These are phyloP conservation scores for Diceros bicornis DNA, from an alignment of 2,797 vertebrate species.

Conservation along the genomic window DNA sequence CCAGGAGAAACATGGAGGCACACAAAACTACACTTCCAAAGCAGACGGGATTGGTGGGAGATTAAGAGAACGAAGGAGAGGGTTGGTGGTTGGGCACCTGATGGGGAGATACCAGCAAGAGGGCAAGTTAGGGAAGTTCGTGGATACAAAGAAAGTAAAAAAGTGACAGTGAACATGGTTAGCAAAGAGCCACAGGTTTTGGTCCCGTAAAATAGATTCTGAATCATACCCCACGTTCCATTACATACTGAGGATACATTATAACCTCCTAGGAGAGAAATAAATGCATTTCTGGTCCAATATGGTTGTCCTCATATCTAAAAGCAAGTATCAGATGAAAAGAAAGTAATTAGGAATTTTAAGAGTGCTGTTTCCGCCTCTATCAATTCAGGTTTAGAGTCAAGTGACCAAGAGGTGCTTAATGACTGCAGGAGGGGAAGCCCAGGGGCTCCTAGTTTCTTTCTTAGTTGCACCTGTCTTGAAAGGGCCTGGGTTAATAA, in stretches of 20 bases:
- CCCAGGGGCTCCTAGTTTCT: neutral
- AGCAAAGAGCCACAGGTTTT: neutral
- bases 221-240: neutral
- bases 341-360: neutral
- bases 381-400: neutral
- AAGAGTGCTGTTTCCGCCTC: neutral
- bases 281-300: neutral
- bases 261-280: neutral
- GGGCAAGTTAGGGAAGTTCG: neutral
- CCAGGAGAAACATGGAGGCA: neutral
- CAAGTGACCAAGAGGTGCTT: neutral
- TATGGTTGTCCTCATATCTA: neutral
- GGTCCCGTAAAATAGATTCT: neutral
- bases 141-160: neutral
- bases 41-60: neutral
- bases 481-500: neutral
- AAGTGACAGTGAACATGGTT: neutral
- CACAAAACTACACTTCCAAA: neutral
- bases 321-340: neutral
- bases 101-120: neutral
- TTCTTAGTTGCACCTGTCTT: conserved; percentile 49
- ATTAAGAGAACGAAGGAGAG: neutral
- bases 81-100: neutral
- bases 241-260: neutral
- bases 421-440: neutral